Evolutionary conservation across 37 sponge, comb jelly and placozoan genomes (phyloP), one percentile per base, ranked within the genome.

Genomic region (Corticium candelabrum): DNA sequence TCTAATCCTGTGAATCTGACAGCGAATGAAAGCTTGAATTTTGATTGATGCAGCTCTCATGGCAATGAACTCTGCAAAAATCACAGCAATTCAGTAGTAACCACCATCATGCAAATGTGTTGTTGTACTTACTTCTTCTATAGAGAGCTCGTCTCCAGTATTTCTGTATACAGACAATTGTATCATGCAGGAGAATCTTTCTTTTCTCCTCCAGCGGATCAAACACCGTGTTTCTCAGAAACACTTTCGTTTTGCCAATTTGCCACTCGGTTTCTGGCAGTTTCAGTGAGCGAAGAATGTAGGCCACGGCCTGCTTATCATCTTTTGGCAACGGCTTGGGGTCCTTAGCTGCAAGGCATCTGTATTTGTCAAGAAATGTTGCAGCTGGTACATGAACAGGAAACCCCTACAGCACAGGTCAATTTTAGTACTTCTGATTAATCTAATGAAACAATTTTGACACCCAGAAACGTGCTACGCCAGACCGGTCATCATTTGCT

Each of bases 211-310:
- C 96, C 36, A 95, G 84, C 31, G 96, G 93, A 40, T 92, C 96
- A 85, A 95, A 95, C 15, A 92, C 93, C 27, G 86, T 90, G 76
- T 93, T 80, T 34, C 90, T 43, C 35, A 95, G 89, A 79, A 95
- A 95, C 35, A 95, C 88, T 78, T 84, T 87, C 0, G 90, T 90
- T 57, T 87, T 92, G 37, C 96, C 96, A 4, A 91, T 87, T 76
- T 92, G 93, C 96, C 96, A 95, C 72, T 95, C 96, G 3, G 96
- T 92, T 70, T 92, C 88, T 21, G 92, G 88, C 0, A 95, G 80
- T 41, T 83, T 76, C n/a, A 95, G 69, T 0, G 86, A 84, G 33
- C 36, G 37, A 38, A 95, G 80, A 35, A 95, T 92, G 3, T 68
- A 40, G 1, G 84, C 82, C 27, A 75, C 90, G 39, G 96, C 96